These are phyloP conservation scores for Syrista parreyssii DNA, from an alignment of 2,888 invertebrate genomes.

Conservation along the genomic window DNA sequence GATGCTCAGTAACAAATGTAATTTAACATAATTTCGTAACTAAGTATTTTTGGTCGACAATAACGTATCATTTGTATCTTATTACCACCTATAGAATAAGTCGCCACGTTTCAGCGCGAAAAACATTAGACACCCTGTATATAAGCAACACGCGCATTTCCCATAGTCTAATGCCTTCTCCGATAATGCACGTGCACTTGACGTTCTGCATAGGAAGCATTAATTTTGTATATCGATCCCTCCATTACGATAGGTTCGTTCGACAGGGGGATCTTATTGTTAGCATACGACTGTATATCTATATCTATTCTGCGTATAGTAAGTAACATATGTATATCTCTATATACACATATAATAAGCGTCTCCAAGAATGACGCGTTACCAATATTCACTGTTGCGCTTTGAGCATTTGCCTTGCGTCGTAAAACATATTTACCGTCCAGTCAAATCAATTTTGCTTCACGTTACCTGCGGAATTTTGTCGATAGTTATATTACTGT, in stretches of 20 bases:
- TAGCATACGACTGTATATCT: neutral
- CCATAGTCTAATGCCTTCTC: neutral
- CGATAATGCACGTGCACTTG: neutral
- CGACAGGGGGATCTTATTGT: neutral
- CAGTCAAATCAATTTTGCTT: conserved; percentile 2
- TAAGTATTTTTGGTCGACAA: neutral
- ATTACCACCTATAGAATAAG: too few relatives aligned
- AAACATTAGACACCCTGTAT: neutral
- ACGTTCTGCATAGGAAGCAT: neutral
- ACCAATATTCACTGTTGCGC: neutral
- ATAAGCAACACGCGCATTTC: neutral
- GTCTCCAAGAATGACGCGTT: neutral
- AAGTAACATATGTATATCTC: neutral
- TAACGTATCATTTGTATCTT: neutral
- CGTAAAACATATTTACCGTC: neutral
- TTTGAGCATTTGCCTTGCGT: neutral
- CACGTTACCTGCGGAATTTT: conserved; percentile 69
- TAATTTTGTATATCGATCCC: neutral
- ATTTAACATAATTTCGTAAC: neutral
- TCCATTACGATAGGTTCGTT: neutral
- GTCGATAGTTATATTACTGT: conserved; percentile 64
- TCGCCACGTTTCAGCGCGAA: neutral
- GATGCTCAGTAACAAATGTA: neutral
- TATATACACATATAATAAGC: neutral
- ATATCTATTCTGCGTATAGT: neutral